Conservation (phyloP, 2,888 invertebrate species). For the Caenorhabditis panamensis region DNA sequence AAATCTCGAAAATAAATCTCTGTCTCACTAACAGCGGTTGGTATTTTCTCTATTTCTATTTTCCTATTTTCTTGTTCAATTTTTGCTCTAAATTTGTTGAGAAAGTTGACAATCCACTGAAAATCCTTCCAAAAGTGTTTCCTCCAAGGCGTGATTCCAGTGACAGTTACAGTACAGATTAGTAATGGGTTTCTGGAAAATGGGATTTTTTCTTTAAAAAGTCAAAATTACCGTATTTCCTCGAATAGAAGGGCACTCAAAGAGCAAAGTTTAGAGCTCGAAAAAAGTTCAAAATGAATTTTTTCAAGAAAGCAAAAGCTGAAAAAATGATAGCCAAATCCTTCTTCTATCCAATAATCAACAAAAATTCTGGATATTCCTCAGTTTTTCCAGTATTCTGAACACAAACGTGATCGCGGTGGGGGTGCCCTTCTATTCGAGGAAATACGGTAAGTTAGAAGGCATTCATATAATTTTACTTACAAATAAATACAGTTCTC, state of each 20-base stretch:
- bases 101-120: not conserved
- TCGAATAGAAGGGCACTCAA: too few species aligned
- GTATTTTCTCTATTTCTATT: not conserved
- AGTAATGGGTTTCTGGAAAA: conserved; percentile 22
- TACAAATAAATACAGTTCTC: conserved; percentile 36
- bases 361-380: too few species aligned
- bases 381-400: too few species aligned
- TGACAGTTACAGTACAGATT: conserved; percentile 19
- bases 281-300: not conserved
- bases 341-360: too few species aligned
- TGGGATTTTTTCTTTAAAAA: not conserved
- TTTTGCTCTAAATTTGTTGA: not conserved
- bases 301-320: too few species aligned
- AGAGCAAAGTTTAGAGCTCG: too few species aligned
- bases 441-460: too few species aligned
- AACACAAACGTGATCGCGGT: too few species aligned
- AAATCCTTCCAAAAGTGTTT: not conserved
- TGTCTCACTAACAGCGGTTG: not conserved
- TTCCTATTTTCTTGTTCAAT: not conserved
- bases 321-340: too few species aligned
- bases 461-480: too few species aligned
- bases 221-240: not conserved
- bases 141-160: conserved; percentile 4
- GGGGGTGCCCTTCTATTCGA: too few species aligned
- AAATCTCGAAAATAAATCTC: conserved; percentile 29